These are phyloP conservation scores for Remorina albescens DNA, from an alignment of 2,797 vertebrate species.

Conservation along the genomic window DNA sequence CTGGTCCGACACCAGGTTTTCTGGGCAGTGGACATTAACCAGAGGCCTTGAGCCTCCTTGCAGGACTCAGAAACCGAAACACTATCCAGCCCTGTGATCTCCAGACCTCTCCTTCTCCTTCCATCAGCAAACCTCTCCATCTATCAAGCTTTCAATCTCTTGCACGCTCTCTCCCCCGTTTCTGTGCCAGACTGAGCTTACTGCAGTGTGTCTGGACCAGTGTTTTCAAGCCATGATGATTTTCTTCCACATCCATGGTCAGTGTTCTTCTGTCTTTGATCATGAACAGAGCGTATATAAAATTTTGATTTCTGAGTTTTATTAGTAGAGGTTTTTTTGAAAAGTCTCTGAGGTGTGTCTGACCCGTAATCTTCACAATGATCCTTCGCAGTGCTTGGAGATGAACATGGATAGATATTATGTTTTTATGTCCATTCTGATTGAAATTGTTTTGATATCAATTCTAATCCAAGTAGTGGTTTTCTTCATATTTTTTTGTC, in stretches of 20 bases:
- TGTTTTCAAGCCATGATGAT: slow-evolving; percentile 23
- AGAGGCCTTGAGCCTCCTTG: slow-evolving; percentile 62
- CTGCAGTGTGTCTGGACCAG: slow-evolving; percentile 37
- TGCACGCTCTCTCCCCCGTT: slow-evolving; percentile 38
- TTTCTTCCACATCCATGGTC: slow-evolving; percentile 16
- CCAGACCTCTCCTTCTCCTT: slow-evolving; percentile 69
- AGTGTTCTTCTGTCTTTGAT: slow-evolving; percentile 39
- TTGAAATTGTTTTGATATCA: slow-evolving; percentile 33
- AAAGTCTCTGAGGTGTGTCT: slow-evolving; percentile 27
- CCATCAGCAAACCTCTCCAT: slow-evolving; percentile 70
- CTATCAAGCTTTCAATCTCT: slow-evolving; percentile 61
- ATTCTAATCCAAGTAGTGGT: slow-evolving; percentile 33
- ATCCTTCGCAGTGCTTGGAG: slow-evolving; percentile 27
- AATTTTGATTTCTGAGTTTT: slow-evolving; percentile 15
- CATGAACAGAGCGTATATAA: slow-evolving; percentile 21
- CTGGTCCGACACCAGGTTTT: slow-evolving; percentile 46
- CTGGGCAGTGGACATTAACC: slow-evolving; percentile 73
- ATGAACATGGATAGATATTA: slow-evolving; percentile 70
- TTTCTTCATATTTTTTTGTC: slow-evolving; percentile 20
- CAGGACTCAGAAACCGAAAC: slow-evolving; percentile 69
- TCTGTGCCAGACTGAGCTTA: slow-evolving; percentile 55
- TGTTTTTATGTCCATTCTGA: slow-evolving; percentile 37
- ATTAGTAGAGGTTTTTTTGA: slow-evolving; percentile 4
- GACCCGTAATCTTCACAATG: slow-evolving; percentile 31
- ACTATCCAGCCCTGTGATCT: slow-evolving; percentile 75